Evolutionary conservation across 2,888 invertebrate genomes (phyloP).

Genomic region (Lobophora halterata): DNA sequence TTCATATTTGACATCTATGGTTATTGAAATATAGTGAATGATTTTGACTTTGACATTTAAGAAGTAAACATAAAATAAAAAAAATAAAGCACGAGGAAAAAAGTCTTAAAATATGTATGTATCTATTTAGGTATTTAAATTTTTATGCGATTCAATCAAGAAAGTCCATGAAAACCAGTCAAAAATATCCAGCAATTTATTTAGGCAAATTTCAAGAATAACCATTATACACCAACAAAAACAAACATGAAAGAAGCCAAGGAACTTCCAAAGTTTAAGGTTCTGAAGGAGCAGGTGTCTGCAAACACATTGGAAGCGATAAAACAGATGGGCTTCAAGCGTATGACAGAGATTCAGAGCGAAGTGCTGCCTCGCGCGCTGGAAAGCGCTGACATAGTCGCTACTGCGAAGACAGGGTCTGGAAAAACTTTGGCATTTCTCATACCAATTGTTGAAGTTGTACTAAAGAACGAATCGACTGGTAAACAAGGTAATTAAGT

Average conservation of each 20-base stretch:
- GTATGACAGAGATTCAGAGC: constrained; percentile 96
- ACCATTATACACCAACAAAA: no score
- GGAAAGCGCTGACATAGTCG: constrained; percentile 95
- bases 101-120: no score
- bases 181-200: no score
- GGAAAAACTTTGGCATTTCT: constrained; percentile 98
- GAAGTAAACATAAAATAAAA: no score
- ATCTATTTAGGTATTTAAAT: no score
- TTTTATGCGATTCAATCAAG: no score
- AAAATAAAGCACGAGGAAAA: no score
- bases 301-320: constrained; percentile 88
- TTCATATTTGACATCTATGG: no score
- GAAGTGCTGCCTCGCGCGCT: constrained; percentile 92
- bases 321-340: constrained; percentile 91
- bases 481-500: constrained; percentile 35
- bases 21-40: no score
- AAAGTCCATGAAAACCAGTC: no score
- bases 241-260: constrained; percentile 42
- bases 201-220: no score
- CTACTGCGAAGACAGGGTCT: constrained; percentile 97
- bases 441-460: constrained; percentile 94
- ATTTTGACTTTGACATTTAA: no score
- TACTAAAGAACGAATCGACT: constrained; percentile 79
- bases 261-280: constrained; percentile 68
- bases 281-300: constrained; percentile 83